Conservation (phyloP, 2,797 vertebrate genomes). For the Chaetophractus vellerosus region DNA sequence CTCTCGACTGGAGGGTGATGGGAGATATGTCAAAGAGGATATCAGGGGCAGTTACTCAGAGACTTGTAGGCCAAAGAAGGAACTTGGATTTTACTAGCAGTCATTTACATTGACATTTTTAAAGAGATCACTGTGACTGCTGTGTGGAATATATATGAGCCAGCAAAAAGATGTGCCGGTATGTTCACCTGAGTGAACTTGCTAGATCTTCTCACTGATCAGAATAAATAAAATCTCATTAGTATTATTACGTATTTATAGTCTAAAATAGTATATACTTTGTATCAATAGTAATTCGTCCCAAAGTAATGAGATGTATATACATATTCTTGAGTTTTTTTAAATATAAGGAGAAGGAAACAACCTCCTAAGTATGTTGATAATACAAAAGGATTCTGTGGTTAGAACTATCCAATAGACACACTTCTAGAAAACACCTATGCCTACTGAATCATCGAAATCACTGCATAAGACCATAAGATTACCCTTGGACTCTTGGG, state of each 20-base stretch:
- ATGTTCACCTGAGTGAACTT: constrained; percentile 7
- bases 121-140: neutral
- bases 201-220: constrained; percentile 24
- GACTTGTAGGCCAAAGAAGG: neutral
- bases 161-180: neutral
- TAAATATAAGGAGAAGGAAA: constrained; percentile 20
- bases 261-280: constrained; percentile 61
- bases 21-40: neutral
- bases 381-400: constrained; percentile 22
- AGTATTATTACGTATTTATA: constrained; percentile 53
- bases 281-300: constrained; percentile 66
- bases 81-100: neutral
- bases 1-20: neutral
- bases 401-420: neutral
- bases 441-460: neutral
- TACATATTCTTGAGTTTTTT: constrained; percentile 33
- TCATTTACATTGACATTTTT: constrained; percentile 38
- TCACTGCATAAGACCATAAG: neutral
- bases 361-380: neutral
- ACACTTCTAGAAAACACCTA: neutral
- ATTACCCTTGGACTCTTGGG: neutral
- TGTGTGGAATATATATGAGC: neutral
- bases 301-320: constrained; percentile 61
- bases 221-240: constrained; percentile 53
- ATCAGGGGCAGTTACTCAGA: neutral